Conservation (phyloP, 2,113 vertebrate species). For the Oncorhynchus kisutch region DNA sequence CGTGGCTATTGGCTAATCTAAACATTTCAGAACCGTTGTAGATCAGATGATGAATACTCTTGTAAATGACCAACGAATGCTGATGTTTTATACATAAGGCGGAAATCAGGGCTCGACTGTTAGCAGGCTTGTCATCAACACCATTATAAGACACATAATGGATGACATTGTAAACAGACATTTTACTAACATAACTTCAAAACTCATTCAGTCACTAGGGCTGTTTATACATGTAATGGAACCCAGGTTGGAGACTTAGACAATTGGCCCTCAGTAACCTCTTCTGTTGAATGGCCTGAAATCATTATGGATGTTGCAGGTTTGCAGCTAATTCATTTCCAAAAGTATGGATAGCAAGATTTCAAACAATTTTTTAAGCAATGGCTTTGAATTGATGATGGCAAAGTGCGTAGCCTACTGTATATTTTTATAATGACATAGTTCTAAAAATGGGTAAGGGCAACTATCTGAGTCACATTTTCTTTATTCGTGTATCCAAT, state of each 20-base stretch:
- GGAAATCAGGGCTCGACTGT: neutral
- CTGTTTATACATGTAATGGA: slow-evolving; percentile 66
- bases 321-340: neutral
- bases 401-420: neutral
- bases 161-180: slow-evolving; percentile 66
- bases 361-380: neutral
- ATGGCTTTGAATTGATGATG: neutral
- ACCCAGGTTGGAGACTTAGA: slow-evolving; percentile 41
- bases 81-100: slow-evolving; percentile 49
- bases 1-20: slow-evolving; percentile 42
- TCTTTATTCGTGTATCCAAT: neutral
- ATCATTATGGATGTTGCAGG: neutral
- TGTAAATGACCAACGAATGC: slow-evolving; percentile 46
- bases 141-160: slow-evolving; percentile 49
- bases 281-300: neutral
- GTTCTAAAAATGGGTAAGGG: neutral
- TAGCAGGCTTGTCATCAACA: slow-evolving; percentile 54
- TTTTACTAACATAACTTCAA: slow-evolving; percentile 53
- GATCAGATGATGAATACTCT: slow-evolving; percentile 53
- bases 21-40: slow-evolving; percentile 54
- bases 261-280: neutral
- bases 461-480: neutral
- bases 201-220: slow-evolving; percentile 57
- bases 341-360: neutral
- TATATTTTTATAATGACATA: neutral